Percentiles rank a stretch among this genome's conserved stretches.
Evolutionary conservation across 2,888 invertebrate species (phyloP).

Genomic region (Nephrotoma appendiculata): DNA sequence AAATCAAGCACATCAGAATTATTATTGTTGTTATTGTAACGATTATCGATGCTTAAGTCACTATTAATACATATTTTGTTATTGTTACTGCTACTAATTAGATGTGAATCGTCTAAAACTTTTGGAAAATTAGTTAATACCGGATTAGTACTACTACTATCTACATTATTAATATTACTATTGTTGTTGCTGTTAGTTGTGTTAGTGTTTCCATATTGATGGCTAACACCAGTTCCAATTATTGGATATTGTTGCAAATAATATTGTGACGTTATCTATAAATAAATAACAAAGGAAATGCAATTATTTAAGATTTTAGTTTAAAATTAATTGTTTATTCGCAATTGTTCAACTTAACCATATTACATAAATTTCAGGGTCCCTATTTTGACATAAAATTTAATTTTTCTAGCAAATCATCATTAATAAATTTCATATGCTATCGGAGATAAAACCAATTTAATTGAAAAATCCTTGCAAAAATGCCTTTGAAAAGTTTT

Average conservation of each 20-base stretch:
- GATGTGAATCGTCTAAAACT: background rate
- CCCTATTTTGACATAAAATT: no score
- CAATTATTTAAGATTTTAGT: background rate
- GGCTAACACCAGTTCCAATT: constrained; percentile 34
- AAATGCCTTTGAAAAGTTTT: no score
- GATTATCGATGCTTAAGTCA: background rate
- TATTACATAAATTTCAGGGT: no score
- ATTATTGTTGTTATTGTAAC: background rate
- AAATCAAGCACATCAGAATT: background rate
- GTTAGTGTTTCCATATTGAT: constrained; percentile 16
- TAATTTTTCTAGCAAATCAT: no score
- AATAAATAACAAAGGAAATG: background rate
- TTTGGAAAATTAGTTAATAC: background rate
- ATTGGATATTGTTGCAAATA: constrained; percentile 22
- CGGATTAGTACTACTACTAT: background rate
- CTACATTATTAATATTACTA: constrained; percentile 18
- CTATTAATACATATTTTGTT: background rate
- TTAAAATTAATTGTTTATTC: no score
- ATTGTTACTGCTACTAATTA: background rate
- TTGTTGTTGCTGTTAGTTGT: constrained; percentile 22
- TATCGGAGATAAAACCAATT: no score
- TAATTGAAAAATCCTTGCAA: no score
- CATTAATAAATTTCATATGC: no score
- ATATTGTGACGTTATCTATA: background rate
- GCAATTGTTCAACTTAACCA: no score